Conservation (phyloP, 2,113 vertebrate genomes). For the Apus apus region DNA sequence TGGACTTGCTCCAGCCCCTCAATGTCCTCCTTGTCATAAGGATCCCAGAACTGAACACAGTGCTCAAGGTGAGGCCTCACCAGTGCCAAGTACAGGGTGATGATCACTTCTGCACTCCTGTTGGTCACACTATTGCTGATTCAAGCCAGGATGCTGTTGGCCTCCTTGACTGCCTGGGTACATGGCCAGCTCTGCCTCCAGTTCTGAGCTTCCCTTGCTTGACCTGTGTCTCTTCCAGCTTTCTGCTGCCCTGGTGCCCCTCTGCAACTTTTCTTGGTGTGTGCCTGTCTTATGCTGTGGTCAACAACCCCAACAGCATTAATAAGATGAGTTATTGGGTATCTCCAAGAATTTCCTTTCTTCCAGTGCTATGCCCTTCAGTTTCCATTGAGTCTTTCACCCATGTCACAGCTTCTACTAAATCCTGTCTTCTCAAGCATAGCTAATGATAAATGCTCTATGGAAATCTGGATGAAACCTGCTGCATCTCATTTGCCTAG, state of each 20-base stretch:
- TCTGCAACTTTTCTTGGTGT: not conserved
- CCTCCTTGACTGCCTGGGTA: not conserved
- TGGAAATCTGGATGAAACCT: constrained; percentile 65
- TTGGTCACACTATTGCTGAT: accelerated
- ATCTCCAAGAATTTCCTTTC: not conserved
- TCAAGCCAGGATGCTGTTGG: not conserved
- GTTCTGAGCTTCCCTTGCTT: not conserved
- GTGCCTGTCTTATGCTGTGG: not conserved
- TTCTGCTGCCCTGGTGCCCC: not conserved
- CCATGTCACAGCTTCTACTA: not conserved
- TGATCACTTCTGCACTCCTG: not conserved
- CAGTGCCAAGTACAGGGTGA: accelerated
- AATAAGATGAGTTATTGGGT: not conserved
- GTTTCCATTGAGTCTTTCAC: not conserved
- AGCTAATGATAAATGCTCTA: constrained; percentile 51
- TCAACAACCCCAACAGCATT: not conserved
- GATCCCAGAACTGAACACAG: not conserved
- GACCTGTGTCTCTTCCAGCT: not conserved
- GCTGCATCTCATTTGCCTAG: constrained; percentile 66
- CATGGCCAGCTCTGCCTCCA: not conserved
- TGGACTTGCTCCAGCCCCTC: not conserved
- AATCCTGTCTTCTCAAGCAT: constrained; percentile 22
- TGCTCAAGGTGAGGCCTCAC: accelerated
- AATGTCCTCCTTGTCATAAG: no score
- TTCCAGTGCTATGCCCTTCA: not conserved